phyloP scores from a whole-genome alignment of 2,888 invertebrate species.

The Lycocerus yunnanus region DNA sequence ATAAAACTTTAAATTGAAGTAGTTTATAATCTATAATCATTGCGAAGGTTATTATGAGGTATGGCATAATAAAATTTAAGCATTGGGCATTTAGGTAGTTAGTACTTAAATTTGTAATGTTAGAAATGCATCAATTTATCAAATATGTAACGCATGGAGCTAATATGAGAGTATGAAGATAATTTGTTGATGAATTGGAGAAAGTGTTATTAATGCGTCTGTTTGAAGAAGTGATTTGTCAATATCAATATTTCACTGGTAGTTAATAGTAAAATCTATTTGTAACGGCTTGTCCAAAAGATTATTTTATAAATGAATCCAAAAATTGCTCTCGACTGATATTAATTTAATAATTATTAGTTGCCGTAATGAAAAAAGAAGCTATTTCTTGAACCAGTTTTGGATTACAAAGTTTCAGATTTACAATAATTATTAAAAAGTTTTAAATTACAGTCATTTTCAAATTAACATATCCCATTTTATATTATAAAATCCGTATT shows the following conservation, averaged over 20 bases:
- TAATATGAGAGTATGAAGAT: background rate
- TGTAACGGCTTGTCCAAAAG: background rate
- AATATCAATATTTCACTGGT: background rate
- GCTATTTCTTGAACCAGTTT: background rate
- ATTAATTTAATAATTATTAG: background rate
- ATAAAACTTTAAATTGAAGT: background rate
- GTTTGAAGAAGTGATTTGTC: background rate
- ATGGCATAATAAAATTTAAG: background rate
- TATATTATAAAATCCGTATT: no score
- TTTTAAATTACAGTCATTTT: background rate
- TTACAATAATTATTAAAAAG: background rate
- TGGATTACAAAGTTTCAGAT: background rate
- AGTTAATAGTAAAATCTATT: background rate
- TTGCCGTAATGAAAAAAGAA: background rate
- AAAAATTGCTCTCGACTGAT: background rate
- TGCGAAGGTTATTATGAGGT: background rate
- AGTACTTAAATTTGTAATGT: background rate
- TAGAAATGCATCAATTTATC: background rate
- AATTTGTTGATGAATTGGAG: background rate
- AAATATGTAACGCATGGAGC: background rate
- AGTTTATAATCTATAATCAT: background rate
- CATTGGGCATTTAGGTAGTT: background rate
- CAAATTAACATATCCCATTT: no score
- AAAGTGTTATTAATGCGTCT: background rate
- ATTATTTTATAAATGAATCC: background rate